A percentile compares a stretch with the other conserved stretches of the same genome.
Conservation (phyloP, 1,140 invertebrate species). For the Lamellibrachia luymesi region DNA sequence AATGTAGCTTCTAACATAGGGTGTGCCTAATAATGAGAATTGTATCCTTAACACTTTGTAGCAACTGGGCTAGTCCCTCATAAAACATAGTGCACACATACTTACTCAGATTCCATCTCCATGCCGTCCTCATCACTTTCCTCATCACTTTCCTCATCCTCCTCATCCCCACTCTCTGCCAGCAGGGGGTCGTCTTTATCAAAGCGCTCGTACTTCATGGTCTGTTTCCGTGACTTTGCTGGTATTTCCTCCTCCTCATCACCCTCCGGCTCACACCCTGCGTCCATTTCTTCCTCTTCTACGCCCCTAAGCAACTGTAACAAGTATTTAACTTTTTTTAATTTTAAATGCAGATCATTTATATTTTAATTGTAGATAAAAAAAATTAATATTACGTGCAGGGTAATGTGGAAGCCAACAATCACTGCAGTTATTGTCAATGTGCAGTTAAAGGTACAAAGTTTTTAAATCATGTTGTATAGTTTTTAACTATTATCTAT, state of each 20-base stretch:
- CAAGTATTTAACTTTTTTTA: constrained; percentile 47
- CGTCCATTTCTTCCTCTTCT: constrained; percentile 23
- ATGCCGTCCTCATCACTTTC: constrained; percentile 27
- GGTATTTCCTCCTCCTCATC: constrained; percentile 58
- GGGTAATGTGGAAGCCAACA: too few relatives aligned
- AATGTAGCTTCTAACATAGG: too few relatives aligned
- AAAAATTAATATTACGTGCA: too few relatives aligned
- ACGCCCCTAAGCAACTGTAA: constrained; percentile 55
- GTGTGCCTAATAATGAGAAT: not conserved
- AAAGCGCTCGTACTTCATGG: constrained; percentile 39
- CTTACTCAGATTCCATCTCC: constrained; percentile 10
- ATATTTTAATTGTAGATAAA: too few relatives aligned
- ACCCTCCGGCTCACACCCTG: constrained; percentile 20
- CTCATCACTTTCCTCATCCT: constrained; percentile 29
- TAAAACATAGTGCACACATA: not conserved
- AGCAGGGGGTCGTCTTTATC: constrained; percentile 32
- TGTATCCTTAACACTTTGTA: not conserved
- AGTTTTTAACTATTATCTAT: too few relatives aligned
- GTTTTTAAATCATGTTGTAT: too few relatives aligned
- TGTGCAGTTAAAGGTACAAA: too few relatives aligned
- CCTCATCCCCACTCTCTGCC: constrained; percentile 32
- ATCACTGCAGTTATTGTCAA: too few relatives aligned
- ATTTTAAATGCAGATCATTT: too few relatives aligned
- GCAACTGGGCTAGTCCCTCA: not conserved
- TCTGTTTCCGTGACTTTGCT: constrained; percentile 33